Percentiles rank a stretch among this genome's conserved stretches.
phyloP scores from a whole-genome alignment of 1,140 invertebrate species.

The Apis florea region DNA sequence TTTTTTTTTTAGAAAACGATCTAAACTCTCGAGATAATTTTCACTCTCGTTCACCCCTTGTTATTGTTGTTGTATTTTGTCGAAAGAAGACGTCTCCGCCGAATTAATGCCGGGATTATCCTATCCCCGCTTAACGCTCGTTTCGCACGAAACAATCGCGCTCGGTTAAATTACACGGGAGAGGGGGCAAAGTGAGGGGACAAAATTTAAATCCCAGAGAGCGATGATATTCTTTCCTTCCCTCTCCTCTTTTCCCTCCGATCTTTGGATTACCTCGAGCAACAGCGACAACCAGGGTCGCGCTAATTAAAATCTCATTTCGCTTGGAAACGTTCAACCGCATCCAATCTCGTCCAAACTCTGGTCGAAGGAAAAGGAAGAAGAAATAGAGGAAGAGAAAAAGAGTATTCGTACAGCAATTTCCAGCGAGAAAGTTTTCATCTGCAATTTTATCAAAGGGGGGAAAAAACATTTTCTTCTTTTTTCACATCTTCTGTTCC shows the following conservation, averaged over 20 bases:
- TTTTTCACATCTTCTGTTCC: too few relatives aligned
- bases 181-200: background rate
- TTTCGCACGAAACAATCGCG: slow-evolving; percentile 7
- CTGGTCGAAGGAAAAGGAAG: background rate
- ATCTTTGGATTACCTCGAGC: slow-evolving; percentile 9
- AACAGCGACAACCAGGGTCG: slow-evolving; percentile 1
- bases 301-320: slow-evolving; percentile 37
- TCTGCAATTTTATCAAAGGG: slow-evolving; percentile 34
- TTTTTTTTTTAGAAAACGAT: too few relatives aligned
- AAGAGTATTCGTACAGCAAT: background rate
- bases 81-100: background rate
- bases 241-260: background rate
- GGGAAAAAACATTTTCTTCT: slow-evolving; percentile 25
- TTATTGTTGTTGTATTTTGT: too few relatives aligned
- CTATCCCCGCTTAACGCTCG: background rate
- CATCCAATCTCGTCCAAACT: slow-evolving; percentile 24
- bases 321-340: slow-evolving; percentile 8
- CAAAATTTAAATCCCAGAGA: slow-evolving; percentile 23
- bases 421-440: slow-evolving; percentile 16
- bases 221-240: background rate
- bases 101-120: slow-evolving; percentile 11
- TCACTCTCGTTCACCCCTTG: background rate
- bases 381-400: background rate
- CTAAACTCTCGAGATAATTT: too few relatives aligned
- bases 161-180: slow-evolving; percentile 2